Percentiles rank a stretch among this genome's conserved stretches.
These are phyloP conservation scores for Habroteleia sp. DNA, from an alignment of 2,888 invertebrate genomes.

Conservation along the genomic window DNA sequence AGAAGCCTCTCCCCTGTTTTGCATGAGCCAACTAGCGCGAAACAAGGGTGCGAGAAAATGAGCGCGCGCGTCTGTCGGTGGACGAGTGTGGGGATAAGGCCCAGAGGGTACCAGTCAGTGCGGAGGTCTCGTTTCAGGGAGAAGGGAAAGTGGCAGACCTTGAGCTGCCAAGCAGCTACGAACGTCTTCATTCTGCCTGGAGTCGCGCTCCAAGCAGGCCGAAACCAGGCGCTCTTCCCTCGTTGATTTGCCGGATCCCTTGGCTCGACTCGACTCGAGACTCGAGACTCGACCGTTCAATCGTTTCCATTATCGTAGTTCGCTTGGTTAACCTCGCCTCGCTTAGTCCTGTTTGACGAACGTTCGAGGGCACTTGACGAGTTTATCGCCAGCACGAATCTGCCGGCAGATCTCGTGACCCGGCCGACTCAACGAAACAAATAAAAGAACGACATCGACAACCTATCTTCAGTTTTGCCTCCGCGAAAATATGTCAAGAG, in stretches of 20 bases:
- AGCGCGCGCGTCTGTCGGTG: conserved; percentile 48
- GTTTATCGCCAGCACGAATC: conserved; percentile 59
- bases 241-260: conserved; percentile 41
- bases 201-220: conserved; percentile 70
- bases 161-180: conserved; percentile 80
- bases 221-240: conserved; percentile 35
- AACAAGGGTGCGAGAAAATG: conserved; percentile 59
- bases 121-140: conserved; percentile 65
- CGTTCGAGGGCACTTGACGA: conserved; percentile 61
- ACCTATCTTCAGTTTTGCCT: conserved; percentile 27
- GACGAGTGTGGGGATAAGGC: conserved; percentile 46
- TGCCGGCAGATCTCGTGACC: conserved; percentile 52
- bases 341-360: conserved; percentile 55
- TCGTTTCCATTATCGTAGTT: conserved; percentile 60
- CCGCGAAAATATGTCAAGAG: conserved; percentile 21
- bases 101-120: conserved; percentile 56
- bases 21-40: conserved; percentile 55
- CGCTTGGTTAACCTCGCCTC: conserved; percentile 54
- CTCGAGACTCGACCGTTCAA: conserved; percentile 32
- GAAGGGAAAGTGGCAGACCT: conserved; percentile 79
- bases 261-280: conserved; percentile 3
- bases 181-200: conserved; percentile 80
- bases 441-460: conserved; percentile 38
- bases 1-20: conserved; percentile 39
- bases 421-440: conserved; percentile 26